phyloP scores from a whole-genome alignment of 2,888 invertebrate species.

The Labia minor region DNA sequence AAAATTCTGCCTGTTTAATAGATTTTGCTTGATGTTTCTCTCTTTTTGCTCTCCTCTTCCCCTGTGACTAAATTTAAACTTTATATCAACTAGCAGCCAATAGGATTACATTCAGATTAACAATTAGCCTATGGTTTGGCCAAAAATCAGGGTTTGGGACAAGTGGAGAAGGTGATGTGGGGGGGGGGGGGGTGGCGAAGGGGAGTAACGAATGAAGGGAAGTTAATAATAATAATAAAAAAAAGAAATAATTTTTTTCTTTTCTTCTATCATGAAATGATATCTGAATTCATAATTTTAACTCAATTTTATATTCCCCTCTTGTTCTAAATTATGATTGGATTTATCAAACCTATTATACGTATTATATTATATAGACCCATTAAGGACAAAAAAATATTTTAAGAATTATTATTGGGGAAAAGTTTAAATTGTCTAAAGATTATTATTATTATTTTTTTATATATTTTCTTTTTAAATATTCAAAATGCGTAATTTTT shows the following conservation, averaged over 20 bases:
- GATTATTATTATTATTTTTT: too few relatives aligned
- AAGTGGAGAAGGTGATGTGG: too few relatives aligned
- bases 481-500: too few relatives aligned
- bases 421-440: too few relatives aligned
- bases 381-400: too few relatives aligned
- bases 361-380: slow-evolving; percentile 3
- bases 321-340: neutral
- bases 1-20: neutral
- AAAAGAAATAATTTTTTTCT: neutral
- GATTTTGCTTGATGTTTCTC: neutral
- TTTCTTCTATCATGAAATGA: neutral
- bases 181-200: too few relatives aligned
- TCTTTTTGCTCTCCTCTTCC: neutral
- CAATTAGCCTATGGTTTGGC: neutral
- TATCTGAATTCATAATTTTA: neutral
- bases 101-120: neutral
- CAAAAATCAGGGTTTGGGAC: too few relatives aligned
- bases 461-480: too few relatives aligned
- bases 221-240: neutral
- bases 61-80: too few relatives aligned
- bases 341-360: neutral
- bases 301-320: slow-evolving; percentile 14
- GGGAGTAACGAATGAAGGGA: neutral
- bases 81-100: neutral
- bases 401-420: too few relatives aligned